These are phyloP conservation scores for Anser cygnoides DNA, from an alignment of 2,113 vertebrate species.

Conservation along the genomic window DNA sequence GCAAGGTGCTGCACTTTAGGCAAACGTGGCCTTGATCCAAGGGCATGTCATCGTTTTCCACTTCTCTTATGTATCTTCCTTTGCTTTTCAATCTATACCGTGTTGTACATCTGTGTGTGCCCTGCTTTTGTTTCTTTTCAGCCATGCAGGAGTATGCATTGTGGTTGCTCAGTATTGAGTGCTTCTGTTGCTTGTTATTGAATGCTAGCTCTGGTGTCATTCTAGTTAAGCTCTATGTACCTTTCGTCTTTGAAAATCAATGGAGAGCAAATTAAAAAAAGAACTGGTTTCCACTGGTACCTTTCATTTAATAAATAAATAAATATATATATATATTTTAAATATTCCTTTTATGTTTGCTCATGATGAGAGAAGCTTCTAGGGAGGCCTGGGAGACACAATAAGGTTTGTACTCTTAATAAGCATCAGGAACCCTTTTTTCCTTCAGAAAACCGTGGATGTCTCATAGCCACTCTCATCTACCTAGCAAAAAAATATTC, in stretches of 20 bases:
- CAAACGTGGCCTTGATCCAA: slow-evolving; percentile 13
- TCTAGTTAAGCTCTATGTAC: slow-evolving; percentile 62
- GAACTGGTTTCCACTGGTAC: slow-evolving; percentile 30
- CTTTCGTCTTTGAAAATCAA: slow-evolving; percentile 74
- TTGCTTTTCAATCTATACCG: background rate
- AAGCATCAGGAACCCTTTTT: slow-evolving; percentile 6
- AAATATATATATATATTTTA: background rate
- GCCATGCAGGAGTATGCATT: background rate
- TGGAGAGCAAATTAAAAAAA: slow-evolving; percentile 62
- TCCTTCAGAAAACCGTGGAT: slow-evolving; percentile 14
- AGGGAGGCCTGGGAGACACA: background rate
- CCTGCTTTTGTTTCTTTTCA: slow-evolving; percentile 48
- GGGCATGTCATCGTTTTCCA: slow-evolving; percentile 2
- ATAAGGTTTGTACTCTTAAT: slow-evolving; percentile 37
- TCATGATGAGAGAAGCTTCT: slow-evolving; percentile 39
- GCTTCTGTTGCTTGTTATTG: slow-evolving; percentile 42
- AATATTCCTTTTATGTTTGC: slow-evolving; percentile 32
- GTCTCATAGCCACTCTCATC: background rate
- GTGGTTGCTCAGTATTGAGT: slow-evolving; percentile 35
- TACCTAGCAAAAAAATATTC: background rate
- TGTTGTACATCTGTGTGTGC: background rate
- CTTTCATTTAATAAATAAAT: slow-evolving; percentile 10
- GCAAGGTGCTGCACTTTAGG: slow-evolving; percentile 23
- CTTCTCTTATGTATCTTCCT: background rate
- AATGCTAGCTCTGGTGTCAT: slow-evolving; percentile 59